Base-by-base conservation (phyloP, 1,140 invertebrate genomes). In the Lerema accius region DNA sequence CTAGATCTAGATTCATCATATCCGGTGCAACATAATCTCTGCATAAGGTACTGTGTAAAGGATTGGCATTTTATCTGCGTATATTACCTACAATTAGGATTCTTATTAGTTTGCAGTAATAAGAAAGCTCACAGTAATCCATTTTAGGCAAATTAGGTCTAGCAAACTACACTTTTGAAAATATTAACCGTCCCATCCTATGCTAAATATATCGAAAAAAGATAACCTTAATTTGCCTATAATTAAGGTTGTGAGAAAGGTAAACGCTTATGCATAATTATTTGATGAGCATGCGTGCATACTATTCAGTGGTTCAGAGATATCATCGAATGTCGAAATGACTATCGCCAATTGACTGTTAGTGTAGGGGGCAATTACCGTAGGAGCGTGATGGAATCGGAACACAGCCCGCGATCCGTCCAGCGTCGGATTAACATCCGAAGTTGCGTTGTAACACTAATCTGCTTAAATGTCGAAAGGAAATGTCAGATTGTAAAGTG, bases 401-500 rank as follows among this genome's bases (percentile, higher is more conserved):
- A 85, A 81, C 84, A 81, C 84, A 82, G 82, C 83, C 80, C 74
- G 80, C 82, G 82, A 86, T 83, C 79, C 83, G 71, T 88, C 75
- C 73, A 68, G 71, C 86, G 88, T 89, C 86, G 76, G 86, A 88
- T 89, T 90, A 88, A 83, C 75, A 84, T 87, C 76, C 79, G 63
- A 83, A 84, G 80, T 80, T 74, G 80, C 82, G 78, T 83, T 75
- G 84, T 80, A 89, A 81, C 84, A 83, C 82, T 89, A 89, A 90
- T 89, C 88, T 87, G 80, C 84, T 88, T 82, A 82, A 89, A 89
- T 86, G 86, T 88, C 84, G 81, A 85, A 83, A 90, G 88, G 88
- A 90, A 89, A 90, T 83, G 88, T 90, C 88, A 86, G 88, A 90
- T 90, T 87, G 86, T 82, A 83, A 85, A 79, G 82, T 80, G 78